Evolutionary conservation across 2,113 vertebrate genomes (phyloP).

Genomic region (Sinocyclocheilus anophthalmus): DNA sequence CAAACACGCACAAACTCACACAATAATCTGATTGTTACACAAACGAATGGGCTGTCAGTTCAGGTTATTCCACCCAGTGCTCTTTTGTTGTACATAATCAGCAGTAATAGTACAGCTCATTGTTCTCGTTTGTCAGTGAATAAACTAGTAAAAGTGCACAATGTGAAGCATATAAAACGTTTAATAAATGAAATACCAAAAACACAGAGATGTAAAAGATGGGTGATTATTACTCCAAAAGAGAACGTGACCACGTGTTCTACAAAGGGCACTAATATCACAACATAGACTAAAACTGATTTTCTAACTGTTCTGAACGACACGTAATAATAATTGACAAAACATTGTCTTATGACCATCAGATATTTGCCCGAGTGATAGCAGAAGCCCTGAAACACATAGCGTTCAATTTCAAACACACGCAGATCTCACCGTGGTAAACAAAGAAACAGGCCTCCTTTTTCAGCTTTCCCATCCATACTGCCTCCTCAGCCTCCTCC

Average conservation of each 20-base stretch:
- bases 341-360: not conserved
- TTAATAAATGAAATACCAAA: not conserved
- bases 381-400: not conserved
- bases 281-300: not conserved
- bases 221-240: not conserved
- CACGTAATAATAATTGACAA: not conserved
- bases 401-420: not conserved
- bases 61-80: constrained; percentile 37
- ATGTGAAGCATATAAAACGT: not conserved
- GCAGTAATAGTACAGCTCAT: not conserved
- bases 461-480: not conserved
- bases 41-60: constrained; percentile 46
- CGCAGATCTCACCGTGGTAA: not conserved
- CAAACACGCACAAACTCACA: constrained; percentile 5
- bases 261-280: not conserved
- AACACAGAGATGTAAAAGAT: not conserved
- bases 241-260: not conserved
- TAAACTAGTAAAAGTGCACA: not conserved
- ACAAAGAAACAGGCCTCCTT: not conserved
- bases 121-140: not conserved
- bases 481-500: not conserved
- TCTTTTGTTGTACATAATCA: not conserved
- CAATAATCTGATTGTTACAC: constrained; percentile 32
- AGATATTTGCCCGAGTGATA: not conserved
- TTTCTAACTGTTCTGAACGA: not conserved